Evolutionary conservation across 2,113 vertebrate species (phyloP).

Genomic region (Varanus komodoensis): DNA sequence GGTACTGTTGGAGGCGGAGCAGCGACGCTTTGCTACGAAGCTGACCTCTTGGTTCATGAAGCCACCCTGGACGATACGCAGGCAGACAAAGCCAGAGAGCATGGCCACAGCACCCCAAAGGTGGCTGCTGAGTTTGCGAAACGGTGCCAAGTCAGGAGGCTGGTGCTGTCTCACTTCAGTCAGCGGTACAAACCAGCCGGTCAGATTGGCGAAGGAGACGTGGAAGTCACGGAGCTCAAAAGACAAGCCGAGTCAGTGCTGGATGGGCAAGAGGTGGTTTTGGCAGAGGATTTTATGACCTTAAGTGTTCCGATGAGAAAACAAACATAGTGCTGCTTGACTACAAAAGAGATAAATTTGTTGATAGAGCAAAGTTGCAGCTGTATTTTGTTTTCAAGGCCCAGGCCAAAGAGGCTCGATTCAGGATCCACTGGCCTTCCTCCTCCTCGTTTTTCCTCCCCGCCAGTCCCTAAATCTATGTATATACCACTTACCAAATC

Average conservation of each 20-base stretch:
- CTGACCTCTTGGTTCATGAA: constrained; percentile 91
- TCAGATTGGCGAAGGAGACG: constrained; percentile 70
- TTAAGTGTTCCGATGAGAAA: constrained; percentile 81
- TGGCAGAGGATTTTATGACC: constrained; percentile 92
- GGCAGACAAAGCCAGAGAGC: constrained; percentile 86
- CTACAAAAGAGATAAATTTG: background rate
- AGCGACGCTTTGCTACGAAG: constrained; percentile 76
- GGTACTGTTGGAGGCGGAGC: constrained; percentile 77
- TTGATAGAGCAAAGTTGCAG: background rate
- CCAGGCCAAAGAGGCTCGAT: background rate
- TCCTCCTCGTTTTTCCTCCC: no score
- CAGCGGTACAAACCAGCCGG: constrained; percentile 86
- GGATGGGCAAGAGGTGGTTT: constrained; percentile 78
- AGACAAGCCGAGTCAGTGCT: constrained; percentile 82
- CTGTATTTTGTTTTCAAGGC: background rate
- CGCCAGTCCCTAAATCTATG: rapidly evolving
- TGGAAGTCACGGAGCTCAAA: constrained; percentile 73
- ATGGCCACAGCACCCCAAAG: constrained; percentile 89
- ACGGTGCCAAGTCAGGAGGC: constrained; percentile 70
- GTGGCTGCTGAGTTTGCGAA: constrained; percentile 86
- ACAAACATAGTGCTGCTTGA: background rate
- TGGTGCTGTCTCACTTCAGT: constrained; percentile 92
- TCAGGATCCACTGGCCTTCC: rapidly evolving
- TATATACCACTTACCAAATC: no score
- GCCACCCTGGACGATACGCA: constrained; percentile 88